phyloP scores from a whole-genome alignment of 2,797 vertebrate species.

The Liasis olivaceus region DNA sequence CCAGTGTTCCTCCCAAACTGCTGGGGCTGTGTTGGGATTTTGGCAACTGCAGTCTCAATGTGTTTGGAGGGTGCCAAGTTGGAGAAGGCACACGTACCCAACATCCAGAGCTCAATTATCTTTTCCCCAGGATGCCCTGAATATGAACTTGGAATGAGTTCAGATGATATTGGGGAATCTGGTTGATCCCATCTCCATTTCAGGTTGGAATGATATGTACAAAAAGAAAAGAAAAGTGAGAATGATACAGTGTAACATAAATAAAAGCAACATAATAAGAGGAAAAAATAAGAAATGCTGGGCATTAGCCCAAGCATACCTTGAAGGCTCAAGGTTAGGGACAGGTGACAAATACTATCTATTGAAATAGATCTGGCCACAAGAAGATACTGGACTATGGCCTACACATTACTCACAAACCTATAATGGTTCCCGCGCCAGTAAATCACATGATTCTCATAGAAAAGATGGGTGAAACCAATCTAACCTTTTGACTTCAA shows the following conservation, averaged over 20 bases:
- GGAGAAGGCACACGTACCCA: not conserved
- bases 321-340: not conserved
- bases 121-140: not conserved
- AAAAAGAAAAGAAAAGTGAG: not conserved
- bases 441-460: not conserved
- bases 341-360: not conserved
- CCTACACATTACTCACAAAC: not conserved
- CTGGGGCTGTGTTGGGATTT: not conserved
- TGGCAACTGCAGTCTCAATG: not conserved
- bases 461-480: not conserved
- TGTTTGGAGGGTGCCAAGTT: not conserved
- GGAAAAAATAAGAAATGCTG: not conserved
- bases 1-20: not conserved
- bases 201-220: not conserved
- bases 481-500: not conserved
- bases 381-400: not conserved
- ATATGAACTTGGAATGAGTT: not conserved
- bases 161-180: not conserved
- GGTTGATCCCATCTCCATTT: not conserved
- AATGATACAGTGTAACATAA: too few species aligned
- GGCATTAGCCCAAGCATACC: not conserved
- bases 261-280: not conserved
- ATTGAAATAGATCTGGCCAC: not conserved
- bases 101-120: not conserved
- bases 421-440: not conserved